Percentiles rank a stretch among this genome's conserved stretches.
These are phyloP conservation scores for Pelvicachromis taeniatus DNA, from an alignment of 2,113 vertebrate genomes.

Conservation along the genomic window DNA sequence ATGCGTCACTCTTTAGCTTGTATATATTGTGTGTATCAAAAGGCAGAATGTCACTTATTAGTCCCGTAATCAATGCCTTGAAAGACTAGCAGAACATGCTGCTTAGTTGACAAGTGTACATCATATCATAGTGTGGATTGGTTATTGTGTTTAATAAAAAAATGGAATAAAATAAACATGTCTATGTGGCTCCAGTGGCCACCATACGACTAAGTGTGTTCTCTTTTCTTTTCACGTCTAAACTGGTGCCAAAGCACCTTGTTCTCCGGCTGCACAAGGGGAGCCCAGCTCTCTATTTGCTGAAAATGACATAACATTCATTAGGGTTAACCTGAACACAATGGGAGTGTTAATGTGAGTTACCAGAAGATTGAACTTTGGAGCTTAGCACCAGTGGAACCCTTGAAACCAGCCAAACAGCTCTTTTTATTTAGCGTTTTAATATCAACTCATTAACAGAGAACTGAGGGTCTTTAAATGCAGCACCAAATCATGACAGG, in stretches of 20 bases:
- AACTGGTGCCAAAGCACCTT: background rate
- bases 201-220: constrained; percentile 34
- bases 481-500: background rate
- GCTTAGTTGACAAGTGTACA: constrained; percentile 55
- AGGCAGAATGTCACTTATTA: constrained; percentile 57
- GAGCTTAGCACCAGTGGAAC: background rate
- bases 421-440: background rate
- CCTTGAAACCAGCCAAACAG: background rate
- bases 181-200: constrained; percentile 50
- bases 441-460: background rate
- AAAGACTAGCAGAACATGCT: constrained; percentile 43
- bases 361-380: background rate
- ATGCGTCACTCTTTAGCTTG: constrained; percentile 62
- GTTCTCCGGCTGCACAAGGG: background rate
- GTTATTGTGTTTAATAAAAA: constrained; percentile 73
- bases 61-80: constrained; percentile 50
- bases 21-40: constrained; percentile 63
- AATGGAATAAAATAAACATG: constrained; percentile 51
- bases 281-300: background rate
- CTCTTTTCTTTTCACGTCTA: background rate
- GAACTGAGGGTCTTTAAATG: background rate
- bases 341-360: background rate
- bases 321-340: background rate
- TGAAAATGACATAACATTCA: background rate
- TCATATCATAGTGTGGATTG: constrained; percentile 63